Conservation (phyloP, 2,888 invertebrate genomes). For the Azorinus chamasolen region DNA sequence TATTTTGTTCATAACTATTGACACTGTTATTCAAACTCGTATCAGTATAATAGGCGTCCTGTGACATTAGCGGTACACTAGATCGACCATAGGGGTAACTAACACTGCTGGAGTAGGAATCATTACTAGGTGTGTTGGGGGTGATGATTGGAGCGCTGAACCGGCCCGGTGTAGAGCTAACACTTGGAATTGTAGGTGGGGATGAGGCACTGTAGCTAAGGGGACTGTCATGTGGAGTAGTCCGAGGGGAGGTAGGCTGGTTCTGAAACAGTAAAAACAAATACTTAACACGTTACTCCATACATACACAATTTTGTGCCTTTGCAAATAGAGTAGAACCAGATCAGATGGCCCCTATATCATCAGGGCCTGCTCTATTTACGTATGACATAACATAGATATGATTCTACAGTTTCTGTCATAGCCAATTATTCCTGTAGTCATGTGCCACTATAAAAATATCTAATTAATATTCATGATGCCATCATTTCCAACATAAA, state of each 20-base stretch:
- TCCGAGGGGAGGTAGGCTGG: constrained; percentile 83
- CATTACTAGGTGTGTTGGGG: constrained; percentile 67
- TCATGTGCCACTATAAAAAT: too few relatives aligned
- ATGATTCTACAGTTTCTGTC: too few relatives aligned
- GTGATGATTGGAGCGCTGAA: constrained; percentile 42
- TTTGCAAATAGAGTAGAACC: too few relatives aligned
- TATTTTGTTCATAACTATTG: constrained; percentile 55
- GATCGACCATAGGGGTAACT: constrained; percentile 50
- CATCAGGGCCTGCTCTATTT: too few relatives aligned
- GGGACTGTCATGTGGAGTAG: constrained; percentile 81
- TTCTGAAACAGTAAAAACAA: constrained; percentile 78
- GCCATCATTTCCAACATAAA: too few relatives aligned
- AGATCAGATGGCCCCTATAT: too few relatives aligned
- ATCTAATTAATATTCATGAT: too few relatives aligned
- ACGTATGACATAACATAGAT: too few relatives aligned
- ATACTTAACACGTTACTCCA: too few relatives aligned
- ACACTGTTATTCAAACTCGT: constrained; percentile 34
- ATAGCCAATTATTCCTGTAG: too few relatives aligned
- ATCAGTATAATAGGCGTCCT: constrained; percentile 52
- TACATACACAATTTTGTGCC: too few relatives aligned
- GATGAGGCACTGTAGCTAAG: constrained; percentile 78
- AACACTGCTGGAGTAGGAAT: constrained; percentile 49
- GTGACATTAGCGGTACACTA: constrained; percentile 57
- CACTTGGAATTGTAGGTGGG: constrained; percentile 67
- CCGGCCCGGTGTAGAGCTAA: constrained; percentile 31